Base-by-base conservation (phyloP, 2,797 vertebrate genomes). In the Lacerta agilis region DNA sequence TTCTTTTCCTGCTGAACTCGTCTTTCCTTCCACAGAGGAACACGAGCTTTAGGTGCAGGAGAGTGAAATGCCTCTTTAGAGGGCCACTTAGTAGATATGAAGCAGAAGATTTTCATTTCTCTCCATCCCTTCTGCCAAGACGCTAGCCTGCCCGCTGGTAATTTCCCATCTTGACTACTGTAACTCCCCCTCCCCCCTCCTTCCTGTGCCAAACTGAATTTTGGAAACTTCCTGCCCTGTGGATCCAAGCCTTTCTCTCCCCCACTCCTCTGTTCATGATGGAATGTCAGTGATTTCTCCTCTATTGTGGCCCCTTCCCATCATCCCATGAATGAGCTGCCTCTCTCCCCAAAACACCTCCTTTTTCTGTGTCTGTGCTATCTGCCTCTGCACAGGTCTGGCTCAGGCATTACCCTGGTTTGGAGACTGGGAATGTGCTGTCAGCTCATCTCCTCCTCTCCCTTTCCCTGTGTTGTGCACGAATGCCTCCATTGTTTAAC, bases 21-120 rank as follows among this genome's bases (percentile, higher is more conserved):
- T 94, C 94, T 96, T 96, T 96, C 95, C 95, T 95, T 96, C 95
- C 94, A 94, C 95, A 96, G 95, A 96, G 94, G 95, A 95, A 94
- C 95, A 94, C 93, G 93, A 95, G 95, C 94, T 94, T 86, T 94
- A 95, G 94, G 92, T 94, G 94, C 95, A 95, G 95, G 95, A 95
- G 95, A 85, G 61, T 64, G 79, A 92, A 93, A 95, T 94, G 91
- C 94, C 95, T 94, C 94, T 95, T 96, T 95, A 95, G 95, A 96
- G 93, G 94, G 94, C 95, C 94, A 94, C 95, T 96, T 95, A 95
- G 94, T 95, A 96, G 94, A 89, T 95, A 94, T 93, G 95, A 94
- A 95, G 95, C 92, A 95, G 95, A 96, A 96, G 95, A 96, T 94
- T 94, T 94, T 95, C 94, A 94, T 95, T 95, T 94, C 94, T 95